Evolutionary conservation across 2,888 invertebrate genomes (phyloP).

Genomic region (Drosophila pegasa): DNA sequence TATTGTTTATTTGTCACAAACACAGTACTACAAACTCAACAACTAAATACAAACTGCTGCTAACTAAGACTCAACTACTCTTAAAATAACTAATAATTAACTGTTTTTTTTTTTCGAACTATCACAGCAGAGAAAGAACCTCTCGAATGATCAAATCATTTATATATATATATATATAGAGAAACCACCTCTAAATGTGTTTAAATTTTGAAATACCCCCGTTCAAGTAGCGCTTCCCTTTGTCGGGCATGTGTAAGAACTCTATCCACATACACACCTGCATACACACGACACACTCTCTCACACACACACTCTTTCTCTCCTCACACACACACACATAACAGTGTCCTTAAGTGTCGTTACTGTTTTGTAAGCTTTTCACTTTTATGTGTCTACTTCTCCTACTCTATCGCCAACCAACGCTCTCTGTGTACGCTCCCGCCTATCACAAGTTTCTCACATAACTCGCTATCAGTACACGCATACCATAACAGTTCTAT

Average conservation of each 20-base stretch:
- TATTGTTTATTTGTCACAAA: conserved; percentile 60
- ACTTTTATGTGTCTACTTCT: conserved; percentile 43
- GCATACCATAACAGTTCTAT: conserved; percentile 37
- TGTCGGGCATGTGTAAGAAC: conserved; percentile 65
- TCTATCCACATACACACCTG: conserved; percentile 32
- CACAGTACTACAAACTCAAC: conserved; percentile 31
- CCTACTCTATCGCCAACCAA: conserved; percentile 24
- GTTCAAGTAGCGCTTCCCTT: conserved; percentile 50
- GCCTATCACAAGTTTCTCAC: conserved; percentile 40
- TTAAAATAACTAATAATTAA: conserved; percentile 37
- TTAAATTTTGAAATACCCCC: conserved; percentile 13
- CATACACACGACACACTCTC: conserved; percentile 35
- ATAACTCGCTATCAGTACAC: conserved; percentile 31
- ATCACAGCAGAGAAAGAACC: conserved; percentile 37
- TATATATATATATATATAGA: conserved; percentile 12
- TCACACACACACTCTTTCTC: not conserved
- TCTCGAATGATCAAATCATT: conserved; percentile 23
- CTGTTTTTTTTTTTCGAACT: conserved; percentile 25
- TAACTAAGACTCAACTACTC: conserved; percentile 32
- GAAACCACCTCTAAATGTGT: conserved; percentile 18
- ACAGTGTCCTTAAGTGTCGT: conserved; percentile 50
- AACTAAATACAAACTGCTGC: conserved; percentile 27
- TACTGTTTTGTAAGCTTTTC: conserved; percentile 44
- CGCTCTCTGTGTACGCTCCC: conserved; percentile 22
- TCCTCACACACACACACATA: conserved; percentile 49